phyloP scores from a whole-genome alignment of 2,113 vertebrate genomes.

The Xiphias gladius region DNA sequence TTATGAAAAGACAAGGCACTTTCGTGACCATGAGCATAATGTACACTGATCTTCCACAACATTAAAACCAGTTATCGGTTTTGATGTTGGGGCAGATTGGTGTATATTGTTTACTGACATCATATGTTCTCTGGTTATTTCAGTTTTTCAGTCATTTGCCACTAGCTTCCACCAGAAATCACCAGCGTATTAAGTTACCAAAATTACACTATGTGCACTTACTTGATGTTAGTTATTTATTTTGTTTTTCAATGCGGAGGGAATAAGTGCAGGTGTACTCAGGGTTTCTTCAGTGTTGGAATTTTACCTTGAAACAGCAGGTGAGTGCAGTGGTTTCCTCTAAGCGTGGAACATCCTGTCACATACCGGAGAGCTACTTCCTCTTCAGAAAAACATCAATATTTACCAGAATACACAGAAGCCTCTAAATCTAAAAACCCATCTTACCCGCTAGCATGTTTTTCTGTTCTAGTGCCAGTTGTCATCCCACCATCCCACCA shows the following conservation, averaged over 20 bases:
- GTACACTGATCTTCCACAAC: not conserved
- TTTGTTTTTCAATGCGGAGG: not conserved
- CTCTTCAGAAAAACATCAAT: slow-evolving; percentile 81
- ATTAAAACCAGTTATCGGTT: too few relatives aligned
- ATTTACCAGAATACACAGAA: slow-evolving; percentile 76
- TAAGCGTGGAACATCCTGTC: slow-evolving; percentile 66
- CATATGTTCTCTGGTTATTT: not conserved
- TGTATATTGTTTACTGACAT: not conserved
- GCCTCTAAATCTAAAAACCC: slow-evolving; percentile 54
- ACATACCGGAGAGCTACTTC: slow-evolving; percentile 73
- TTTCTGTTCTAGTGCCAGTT: slow-evolving; percentile 74
- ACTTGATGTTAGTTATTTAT: slow-evolving; percentile 18
- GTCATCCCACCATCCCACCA: slow-evolving; percentile 60
- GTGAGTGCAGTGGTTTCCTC: slow-evolving; percentile 66
- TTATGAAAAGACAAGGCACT: too few relatives aligned
- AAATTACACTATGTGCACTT: slow-evolving; percentile 4
- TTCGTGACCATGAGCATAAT: not conserved
- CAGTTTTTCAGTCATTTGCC: slow-evolving; percentile 24
- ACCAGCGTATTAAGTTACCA: not conserved
- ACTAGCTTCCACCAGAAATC: not conserved
- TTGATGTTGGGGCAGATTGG: too few relatives aligned
- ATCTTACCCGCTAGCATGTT: slow-evolving; percentile 34
- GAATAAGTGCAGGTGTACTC: slow-evolving; percentile 46
- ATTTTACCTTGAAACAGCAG: slow-evolving; percentile 56
- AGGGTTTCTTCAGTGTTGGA: not conserved